Conservation (phyloP, 2,797 vertebrate species). For the Anguilla obscura region DNA sequence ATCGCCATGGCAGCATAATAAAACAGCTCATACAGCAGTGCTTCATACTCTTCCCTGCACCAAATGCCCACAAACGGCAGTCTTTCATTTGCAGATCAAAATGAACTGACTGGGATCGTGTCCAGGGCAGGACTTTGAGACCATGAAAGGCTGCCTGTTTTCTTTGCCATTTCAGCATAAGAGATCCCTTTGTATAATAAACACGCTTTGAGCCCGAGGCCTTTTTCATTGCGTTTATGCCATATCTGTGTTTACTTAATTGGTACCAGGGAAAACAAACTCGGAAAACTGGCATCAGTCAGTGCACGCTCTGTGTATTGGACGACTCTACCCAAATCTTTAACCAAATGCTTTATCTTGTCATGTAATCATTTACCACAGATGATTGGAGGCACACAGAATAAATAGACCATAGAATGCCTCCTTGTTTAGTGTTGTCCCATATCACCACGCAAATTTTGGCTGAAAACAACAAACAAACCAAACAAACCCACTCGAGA, state of each 20-base stretch:
- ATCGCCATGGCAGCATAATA: constrained; percentile 51
- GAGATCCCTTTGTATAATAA: constrained; percentile 65
- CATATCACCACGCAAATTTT: neutral
- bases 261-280: constrained; percentile 55
- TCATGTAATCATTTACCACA: neutral
- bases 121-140: constrained; percentile 54
- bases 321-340: neutral
- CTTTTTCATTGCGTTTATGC: constrained; percentile 53
- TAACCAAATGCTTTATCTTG: neutral
- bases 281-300: constrained; percentile 28
- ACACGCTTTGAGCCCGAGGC: constrained; percentile 48
- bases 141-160: constrained; percentile 63
- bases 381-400: neutral
- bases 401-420: neutral
- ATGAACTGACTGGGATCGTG: constrained; percentile 50
- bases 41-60: neutral
- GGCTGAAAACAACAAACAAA: neutral
- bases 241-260: constrained; percentile 63
- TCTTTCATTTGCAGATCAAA: constrained; percentile 64
- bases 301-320: neutral
- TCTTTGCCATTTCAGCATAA: constrained; percentile 63
- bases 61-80: constrained; percentile 50
- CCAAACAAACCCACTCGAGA: neutral
- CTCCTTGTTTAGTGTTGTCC: neutral
- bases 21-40: constrained; percentile 38